These are phyloP conservation scores for Pammene fasciana DNA, from an alignment of 2,888 invertebrate genomes.

Conservation along the genomic window DNA sequence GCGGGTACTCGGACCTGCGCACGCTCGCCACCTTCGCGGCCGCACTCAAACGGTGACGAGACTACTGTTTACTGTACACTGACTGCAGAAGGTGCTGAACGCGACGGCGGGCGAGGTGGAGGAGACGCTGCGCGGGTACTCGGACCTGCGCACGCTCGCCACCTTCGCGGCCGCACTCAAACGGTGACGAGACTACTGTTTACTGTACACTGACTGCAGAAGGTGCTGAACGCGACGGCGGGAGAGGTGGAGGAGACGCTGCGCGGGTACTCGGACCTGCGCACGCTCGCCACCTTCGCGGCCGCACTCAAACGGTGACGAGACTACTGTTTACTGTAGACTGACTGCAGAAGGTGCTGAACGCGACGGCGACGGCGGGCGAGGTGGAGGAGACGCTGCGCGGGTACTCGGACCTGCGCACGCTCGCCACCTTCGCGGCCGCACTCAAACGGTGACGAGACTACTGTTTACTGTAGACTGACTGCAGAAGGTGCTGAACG, in stretches of 20 bases:
- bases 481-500: too few relatives aligned
- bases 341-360: too few relatives aligned
- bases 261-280: constrained; percentile 79
- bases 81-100: too few relatives aligned
- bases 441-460: constrained; percentile 84
- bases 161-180: constrained; percentile 85
- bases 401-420: constrained; percentile 81
- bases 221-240: constrained; percentile 80
- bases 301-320: constrained; percentile 86
- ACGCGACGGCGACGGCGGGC: constrained; percentile 78
- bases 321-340: too few relatives aligned
- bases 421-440: constrained; percentile 84
- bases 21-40: constrained; percentile 84
- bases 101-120: too few relatives aligned
- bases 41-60: constrained; percentile 84
- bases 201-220: constrained; percentile 68
- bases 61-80: too few relatives aligned
- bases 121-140: constrained; percentile 82
- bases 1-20: constrained; percentile 81
- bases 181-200: constrained; percentile 68
- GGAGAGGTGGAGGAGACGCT: constrained; percentile 86
- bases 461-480: too few relatives aligned
- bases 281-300: constrained; percentile 84
- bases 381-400: constrained; percentile 86
- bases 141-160: constrained; percentile 82